Percentiles rank a stretch among this genome's conserved stretches.
phyloP scores from a whole-genome alignment of 2,888 invertebrate genomes.

The Galeopsomyia nigrocyanea region DNA sequence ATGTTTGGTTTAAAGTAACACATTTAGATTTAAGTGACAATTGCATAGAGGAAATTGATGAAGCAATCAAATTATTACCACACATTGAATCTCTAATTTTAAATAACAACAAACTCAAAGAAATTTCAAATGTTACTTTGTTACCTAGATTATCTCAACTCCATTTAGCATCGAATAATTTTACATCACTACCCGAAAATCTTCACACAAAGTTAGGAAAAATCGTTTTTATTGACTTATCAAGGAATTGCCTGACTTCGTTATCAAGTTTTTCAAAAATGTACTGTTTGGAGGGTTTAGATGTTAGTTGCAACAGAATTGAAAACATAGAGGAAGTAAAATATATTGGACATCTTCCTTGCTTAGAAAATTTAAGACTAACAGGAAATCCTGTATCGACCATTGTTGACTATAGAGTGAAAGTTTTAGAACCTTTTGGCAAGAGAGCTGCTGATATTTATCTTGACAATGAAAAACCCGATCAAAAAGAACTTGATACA shows the following conservation, averaged over 20 bases:
- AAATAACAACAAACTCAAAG: slow-evolving; percentile 83
- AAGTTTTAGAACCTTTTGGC: slow-evolving; percentile 89
- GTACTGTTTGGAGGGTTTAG: slow-evolving; percentile 87
- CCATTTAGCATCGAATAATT: slow-evolving; percentile 83
- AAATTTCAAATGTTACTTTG: slow-evolving; percentile 82
- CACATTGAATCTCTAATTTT: slow-evolving; percentile 80
- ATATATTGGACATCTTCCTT: slow-evolving; percentile 84
- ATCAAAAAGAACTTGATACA: slow-evolving; percentile 91
- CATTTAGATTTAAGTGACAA: slow-evolving; percentile 85
- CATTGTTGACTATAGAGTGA: slow-evolving; percentile 89
- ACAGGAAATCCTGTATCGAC: slow-evolving; percentile 92
- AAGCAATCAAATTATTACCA: slow-evolving; percentile 83
- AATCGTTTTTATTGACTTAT: slow-evolving; percentile 85
- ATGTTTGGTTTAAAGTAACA: slow-evolving; percentile 80
- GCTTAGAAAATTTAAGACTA: slow-evolving; percentile 87
- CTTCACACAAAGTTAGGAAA: slow-evolving; percentile 91
- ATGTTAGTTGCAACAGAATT: slow-evolving; percentile 89
- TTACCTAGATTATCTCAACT: slow-evolving; percentile 83
- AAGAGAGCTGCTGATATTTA: slow-evolving; percentile 86
- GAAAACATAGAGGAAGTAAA: slow-evolving; percentile 85
- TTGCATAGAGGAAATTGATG: slow-evolving; percentile 82
- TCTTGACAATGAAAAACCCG: slow-evolving; percentile 89
- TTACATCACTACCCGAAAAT: slow-evolving; percentile 79
- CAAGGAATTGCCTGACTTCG: slow-evolving; percentile 84
- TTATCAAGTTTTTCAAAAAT: slow-evolving; percentile 84